Base-by-base conservation (phyloP, 2,113 vertebrate genomes). In the Cyanistes caeruleus region DNA sequence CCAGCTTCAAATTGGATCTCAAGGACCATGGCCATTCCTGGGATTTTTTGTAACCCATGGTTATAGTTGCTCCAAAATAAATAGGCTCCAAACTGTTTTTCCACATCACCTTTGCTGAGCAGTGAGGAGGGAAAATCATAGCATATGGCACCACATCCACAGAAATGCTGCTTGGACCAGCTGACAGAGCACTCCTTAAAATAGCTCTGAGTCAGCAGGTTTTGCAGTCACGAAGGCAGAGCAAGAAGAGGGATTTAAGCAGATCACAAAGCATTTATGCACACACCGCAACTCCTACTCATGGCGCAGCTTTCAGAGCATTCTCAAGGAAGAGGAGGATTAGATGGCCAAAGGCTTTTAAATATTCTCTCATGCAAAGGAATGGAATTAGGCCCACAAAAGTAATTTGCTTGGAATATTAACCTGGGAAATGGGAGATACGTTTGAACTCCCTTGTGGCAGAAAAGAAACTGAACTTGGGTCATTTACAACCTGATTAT, bases 361-460 rank as follows among this genome's bases (percentile, higher is more conserved):
- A 90, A 95, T 91, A 93, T 76, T 93, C 93, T 96, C 93, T 80
- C 87, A 74, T 77, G 90, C 0, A 0, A 95, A 93, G 79, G 79
- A 94, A 83, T 60, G 60, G 79, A 95, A 95, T 84, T 70, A 81
- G 86, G 68, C 76, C 76, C 89, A 89, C 96, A 95, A 60, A 97
- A 95, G 91, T 93, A 96, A 97, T 97, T 97, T 97, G 73, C 94
- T 78, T 92, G 83, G 80, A 95, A 97, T 96, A 96, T 95, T 95
- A 97, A 95, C 96, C 80, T 95, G 96, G 91, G 96, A 96, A 95
- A 92, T 39, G 64, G 80, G 93, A 97, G 89, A 84, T 95, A 68
- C 0, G 0, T 87, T 81, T 97, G 83, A 95, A 92, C 55, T 95
- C 96, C 89, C 89, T 70, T 35, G 80, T 84, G 80, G 89, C 55